Evolutionary conservation across 2,888 invertebrate genomes (phyloP), one percentile per base, ranked within the genome.

Genomic region (Campoplex nolae): DNA sequence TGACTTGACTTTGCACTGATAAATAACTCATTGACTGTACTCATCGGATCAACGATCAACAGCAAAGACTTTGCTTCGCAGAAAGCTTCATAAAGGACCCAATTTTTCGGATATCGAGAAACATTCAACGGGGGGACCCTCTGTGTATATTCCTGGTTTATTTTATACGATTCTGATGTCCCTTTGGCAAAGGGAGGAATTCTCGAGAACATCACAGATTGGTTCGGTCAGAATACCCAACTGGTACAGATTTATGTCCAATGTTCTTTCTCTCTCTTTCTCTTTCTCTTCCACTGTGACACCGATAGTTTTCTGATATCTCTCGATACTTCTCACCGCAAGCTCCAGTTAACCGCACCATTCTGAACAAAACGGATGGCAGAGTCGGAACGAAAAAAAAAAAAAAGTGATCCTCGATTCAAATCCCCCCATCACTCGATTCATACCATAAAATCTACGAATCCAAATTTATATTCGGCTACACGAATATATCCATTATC

Each of bases 151-250:
- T 82, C 58, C 51, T 62, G 62, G 54, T 38, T 48, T 48, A 68
- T 42, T 38, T 68, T 62, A 32, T 65, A 56, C 16, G 71, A 48
- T 54, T 58, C 35, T 68, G 42, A n/a, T n/a, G 71, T 67, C 45
- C 67, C 83, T 23, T 23, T 75, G 74, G 67, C 70, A 73, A 67
- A 68, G 32, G 23, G 56, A 65, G 32, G 35, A 73, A 62, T 80
- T 67, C 79, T 76, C 76, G 71, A 75, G 79, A 86, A 83, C 54
- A 83, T 78, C 56, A 79, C 65, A 86, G 83, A 86, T 83, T 83
- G 65, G 79, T 80, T 78, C 82, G 78, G 51, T 70, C 83, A 79
- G 79, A 83, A 83, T 86, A 75, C 76, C 42, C 58, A 56, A 70
- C 70, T 48, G 51, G 18, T 82, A 56, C 70, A 83, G 83, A 86